These are phyloP conservation scores for Penaeus japonicus DNA, from an alignment of 1,140 invertebrate genomes.

Conservation along the genomic window DNA sequence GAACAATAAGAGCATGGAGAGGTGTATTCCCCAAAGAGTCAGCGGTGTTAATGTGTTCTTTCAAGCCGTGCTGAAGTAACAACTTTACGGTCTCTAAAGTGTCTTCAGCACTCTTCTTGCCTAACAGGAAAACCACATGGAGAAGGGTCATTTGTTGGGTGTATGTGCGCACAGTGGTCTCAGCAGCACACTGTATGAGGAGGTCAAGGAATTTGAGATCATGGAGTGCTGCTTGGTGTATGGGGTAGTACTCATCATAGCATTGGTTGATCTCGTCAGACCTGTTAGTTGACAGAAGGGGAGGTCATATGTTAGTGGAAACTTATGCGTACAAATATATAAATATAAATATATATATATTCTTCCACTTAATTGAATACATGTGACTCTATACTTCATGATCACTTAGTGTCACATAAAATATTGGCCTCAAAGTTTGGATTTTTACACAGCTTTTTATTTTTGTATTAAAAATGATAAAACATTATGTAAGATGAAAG, in stretches of 20 bases:
- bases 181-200: constrained; percentile 72
- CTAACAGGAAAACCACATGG: constrained; percentile 61
- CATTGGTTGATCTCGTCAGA: constrained; percentile 78
- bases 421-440: too few relatives aligned
- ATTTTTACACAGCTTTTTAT: too few relatives aligned
- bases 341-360: too few relatives aligned
- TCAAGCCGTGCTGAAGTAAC: constrained; percentile 72
- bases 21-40: constrained; percentile 74
- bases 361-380: too few relatives aligned
- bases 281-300: constrained; percentile 17
- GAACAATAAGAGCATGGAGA: constrained; percentile 73
- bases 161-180: constrained; percentile 74
- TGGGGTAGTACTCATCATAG: constrained; percentile 80
- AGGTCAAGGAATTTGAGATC: constrained; percentile 74
- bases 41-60: constrained; percentile 76
- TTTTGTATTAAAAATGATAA: neutral
- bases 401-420: too few relatives aligned
- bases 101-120: constrained; percentile 74
- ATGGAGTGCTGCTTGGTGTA: constrained; percentile 76
- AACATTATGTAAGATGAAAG: neutral
- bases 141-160: constrained; percentile 76
- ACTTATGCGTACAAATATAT: too few relatives aligned
- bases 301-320: too few relatives aligned
- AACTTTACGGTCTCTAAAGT: constrained; percentile 73
- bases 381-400: too few relatives aligned